Base-by-base conservation (phyloP, 2,797 vertebrate species). In the Channallabes apus region DNA sequence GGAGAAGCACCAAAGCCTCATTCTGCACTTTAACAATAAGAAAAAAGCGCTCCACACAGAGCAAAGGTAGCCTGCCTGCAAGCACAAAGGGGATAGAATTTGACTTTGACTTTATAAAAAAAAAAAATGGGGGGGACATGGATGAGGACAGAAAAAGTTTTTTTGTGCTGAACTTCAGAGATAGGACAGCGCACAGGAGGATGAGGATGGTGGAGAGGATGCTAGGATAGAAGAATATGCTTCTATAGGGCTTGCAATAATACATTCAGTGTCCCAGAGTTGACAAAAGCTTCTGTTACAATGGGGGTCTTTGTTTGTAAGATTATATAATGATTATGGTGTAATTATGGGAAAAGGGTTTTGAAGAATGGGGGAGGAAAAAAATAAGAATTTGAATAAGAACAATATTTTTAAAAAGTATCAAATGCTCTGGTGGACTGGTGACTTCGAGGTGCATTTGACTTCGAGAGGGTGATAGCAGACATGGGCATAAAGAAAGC, bases 241-340 rank as follows among this genome's bases (percentile, higher is more conserved):
- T 95, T 95, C 96, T 95, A 94, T 93, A 95, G 93, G 93, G 91
- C 89, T 97, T 97, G 96, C 96, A 97, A 97, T 98, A 97, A 97
- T 96, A 96, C 95, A 96, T 97, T 97, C 96, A 96, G 96, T 96
- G 95, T 97, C 96, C 96, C 96, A 92, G 96, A 96, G 95, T 95
- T 97, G 96, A 98, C 97, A 98, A 98, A 98, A 98, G 96, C 96
- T 95, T 94, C 95, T 94, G 95, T 95, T 85, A 98, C 96, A 98
- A 99, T 97, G 93, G 96, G 96, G 95, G 94, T 96, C 97, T 98
- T 99, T 99, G 97, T 99, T 61, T 98, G 95, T 94, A 93, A 96
- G 97, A 98, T 99, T 99, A 99, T 98, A 98, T 98, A 98, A 99
- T 99, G 97, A 98, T 97, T 96, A 96, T 96, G 96, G 95, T 96